These are phyloP conservation scores for Cyanistes caeruleus DNA, from an alignment of 2,113 vertebrate species.

Conservation along the genomic window DNA sequence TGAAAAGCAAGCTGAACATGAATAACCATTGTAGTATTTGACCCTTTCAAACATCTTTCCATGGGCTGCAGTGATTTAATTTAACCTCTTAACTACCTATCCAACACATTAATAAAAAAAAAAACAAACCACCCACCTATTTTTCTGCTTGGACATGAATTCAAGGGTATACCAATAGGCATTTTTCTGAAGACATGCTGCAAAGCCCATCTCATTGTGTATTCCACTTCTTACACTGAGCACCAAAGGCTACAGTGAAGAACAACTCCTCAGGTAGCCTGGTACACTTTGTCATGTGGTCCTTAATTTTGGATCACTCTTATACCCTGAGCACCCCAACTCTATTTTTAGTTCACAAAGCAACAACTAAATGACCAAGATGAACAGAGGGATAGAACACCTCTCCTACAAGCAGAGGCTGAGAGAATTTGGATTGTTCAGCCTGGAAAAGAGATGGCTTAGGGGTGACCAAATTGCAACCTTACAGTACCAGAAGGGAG, in stretches of 20 bases:
- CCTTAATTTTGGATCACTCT: not conserved
- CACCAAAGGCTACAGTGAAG: not conserved
- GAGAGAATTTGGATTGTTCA: not conserved
- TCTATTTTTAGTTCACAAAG: not conserved
- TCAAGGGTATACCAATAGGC: not conserved
- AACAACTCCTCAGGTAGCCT: not conserved
- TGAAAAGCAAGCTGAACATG: slow-evolving; percentile 81
- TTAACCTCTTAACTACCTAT: not conserved
- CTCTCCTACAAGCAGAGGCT: not conserved
- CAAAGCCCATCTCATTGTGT: not conserved
- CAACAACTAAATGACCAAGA: not conserved
- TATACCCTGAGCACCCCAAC: not conserved
- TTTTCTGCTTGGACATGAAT: not conserved
- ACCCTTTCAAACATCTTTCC: slow-evolving; percentile 79
- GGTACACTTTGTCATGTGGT: not conserved
- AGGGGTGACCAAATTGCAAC: not conserved
- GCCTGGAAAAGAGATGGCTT: not conserved
- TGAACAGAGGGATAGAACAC: not conserved
- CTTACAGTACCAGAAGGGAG: not conserved
- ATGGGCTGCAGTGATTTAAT: not conserved
- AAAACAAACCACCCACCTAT: not conserved
- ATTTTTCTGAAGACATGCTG: not conserved
- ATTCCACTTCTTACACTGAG: not conserved
- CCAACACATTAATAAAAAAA: not conserved
- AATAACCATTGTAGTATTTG: slow-evolving; percentile 80